Evolutionary conservation across 2,888 invertebrate species (phyloP).

Genomic region (Agrypnus murinus): DNA sequence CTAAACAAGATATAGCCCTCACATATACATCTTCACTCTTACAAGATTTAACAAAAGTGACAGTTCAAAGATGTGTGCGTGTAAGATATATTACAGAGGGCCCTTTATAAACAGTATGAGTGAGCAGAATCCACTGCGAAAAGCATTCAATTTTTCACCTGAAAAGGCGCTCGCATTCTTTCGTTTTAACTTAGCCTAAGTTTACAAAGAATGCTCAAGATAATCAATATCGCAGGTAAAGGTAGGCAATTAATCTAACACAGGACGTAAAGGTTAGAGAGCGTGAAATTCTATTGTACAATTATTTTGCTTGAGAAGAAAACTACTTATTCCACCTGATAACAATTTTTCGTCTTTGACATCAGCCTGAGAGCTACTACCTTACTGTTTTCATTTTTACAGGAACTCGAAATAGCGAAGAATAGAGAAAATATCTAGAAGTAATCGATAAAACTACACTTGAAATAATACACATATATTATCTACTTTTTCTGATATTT

Average conservation of each 20-base stretch:
- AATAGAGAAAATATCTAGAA: too few relatives aligned
- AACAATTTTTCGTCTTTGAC: slow-evolving; percentile 16
- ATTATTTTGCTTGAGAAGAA: slow-evolving; percentile 33
- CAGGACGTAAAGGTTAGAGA: slow-evolving; percentile 34
- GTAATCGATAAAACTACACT: too few relatives aligned
- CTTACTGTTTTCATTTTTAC: background rate
- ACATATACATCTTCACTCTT: slow-evolving; percentile 23
- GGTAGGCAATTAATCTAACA: slow-evolving; percentile 43
- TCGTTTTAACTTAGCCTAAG: slow-evolving; percentile 38
- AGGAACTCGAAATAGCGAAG: too few relatives aligned
- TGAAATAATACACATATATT: too few relatives aligned
- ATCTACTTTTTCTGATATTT: too few relatives aligned
- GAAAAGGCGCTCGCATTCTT: slow-evolving; percentile 41
- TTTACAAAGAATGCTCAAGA: slow-evolving; percentile 43
- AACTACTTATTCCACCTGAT: slow-evolving; percentile 25
- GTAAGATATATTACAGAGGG: slow-evolving; percentile 19
- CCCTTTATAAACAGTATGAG: slow-evolving; percentile 38
- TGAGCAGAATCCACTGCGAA: slow-evolving; percentile 35
- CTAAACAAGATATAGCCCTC: slow-evolving; percentile 28
- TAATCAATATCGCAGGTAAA: slow-evolving; percentile 46
- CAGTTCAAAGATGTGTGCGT: slow-evolving; percentile 42
- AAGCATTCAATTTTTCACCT: slow-evolving; percentile 40
- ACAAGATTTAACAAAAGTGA: slow-evolving; percentile 40
- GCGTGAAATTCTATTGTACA: slow-evolving; percentile 34
- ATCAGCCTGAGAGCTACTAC: background rate